Conservation (phyloP, 2,797 vertebrate genomes). For the Halcyon leucocephala region DNA sequence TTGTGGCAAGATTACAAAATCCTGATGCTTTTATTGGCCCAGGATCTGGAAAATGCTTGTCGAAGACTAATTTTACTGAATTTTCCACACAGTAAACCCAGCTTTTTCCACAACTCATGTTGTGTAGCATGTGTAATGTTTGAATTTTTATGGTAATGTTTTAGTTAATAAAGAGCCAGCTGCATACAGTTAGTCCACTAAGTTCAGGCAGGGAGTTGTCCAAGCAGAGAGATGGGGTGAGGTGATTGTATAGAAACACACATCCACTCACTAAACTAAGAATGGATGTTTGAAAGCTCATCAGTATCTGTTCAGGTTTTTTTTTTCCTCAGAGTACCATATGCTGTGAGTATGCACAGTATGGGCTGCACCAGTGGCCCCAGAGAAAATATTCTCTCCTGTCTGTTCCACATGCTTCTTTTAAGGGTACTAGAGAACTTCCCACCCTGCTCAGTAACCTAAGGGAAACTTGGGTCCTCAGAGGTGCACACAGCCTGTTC, state of each 20-base stretch:
- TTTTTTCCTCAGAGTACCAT: not conserved
- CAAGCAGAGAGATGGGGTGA: not conserved
- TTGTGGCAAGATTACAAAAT: not conserved
- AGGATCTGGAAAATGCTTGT: not conserved
- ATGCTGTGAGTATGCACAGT: not conserved
- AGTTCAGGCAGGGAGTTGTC: not conserved
- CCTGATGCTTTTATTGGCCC: constrained; percentile 5
- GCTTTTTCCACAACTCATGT: not conserved
- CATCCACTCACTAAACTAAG: not conserved
- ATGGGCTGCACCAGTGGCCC: not conserved
- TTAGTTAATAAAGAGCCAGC: not conserved
- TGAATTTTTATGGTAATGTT: not conserved
- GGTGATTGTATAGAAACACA: not conserved
- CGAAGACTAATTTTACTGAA: not conserved
- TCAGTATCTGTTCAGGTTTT: not conserved
- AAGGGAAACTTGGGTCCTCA: not conserved
- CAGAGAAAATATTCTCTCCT: not conserved
- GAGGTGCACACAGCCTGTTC: constrained; percentile 23
- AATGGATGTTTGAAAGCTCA: not conserved
- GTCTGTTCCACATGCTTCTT: not conserved
- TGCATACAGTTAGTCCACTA: not conserved
- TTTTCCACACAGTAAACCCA: not conserved
- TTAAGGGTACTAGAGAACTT: not conserved
- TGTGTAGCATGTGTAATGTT: not conserved
- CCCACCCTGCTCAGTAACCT: not conserved